Base-by-base conservation (phyloP, 2,113 vertebrate species). In the Seriola quinqueradiata region DNA sequence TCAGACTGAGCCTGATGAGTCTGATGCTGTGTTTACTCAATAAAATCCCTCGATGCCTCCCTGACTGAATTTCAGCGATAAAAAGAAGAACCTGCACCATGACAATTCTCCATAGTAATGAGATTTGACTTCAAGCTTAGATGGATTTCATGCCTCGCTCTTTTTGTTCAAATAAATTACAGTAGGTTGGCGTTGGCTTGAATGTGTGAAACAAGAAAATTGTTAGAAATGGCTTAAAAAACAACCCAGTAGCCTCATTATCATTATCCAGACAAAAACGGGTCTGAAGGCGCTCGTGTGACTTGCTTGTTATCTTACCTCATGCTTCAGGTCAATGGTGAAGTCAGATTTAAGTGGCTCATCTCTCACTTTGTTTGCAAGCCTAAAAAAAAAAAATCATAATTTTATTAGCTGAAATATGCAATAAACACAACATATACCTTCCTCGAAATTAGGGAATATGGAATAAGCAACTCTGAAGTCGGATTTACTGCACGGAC, bases 291-390 rank as follows among this genome's bases (percentile, higher is more conserved):
- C 17, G 19, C 67, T 21, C 0, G 0, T 12, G 13, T 58, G 61
- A 77, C 75, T 23, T 23, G 21, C 5, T 19, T 17, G 52, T 25
- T 28, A 36, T 71, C 97, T 92, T 92, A 99, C 98, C 97, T 99
- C 98, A 68, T 99, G 97, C 84, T 99, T 99, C 89, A 99, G 96
- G 93, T 99, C 98, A 91, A 99, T 99, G 9, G 98, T 99, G 79
- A 99, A 99, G 93, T 99, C 98, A 14, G 98, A 99, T 79, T 97
- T 99, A 38, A 97, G 95, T 34, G 97, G 96, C 81, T 99, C 96
- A 0, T 95, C 95, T 91, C 89, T 96, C 87, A 99, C 89, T 87
- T 95, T 97, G 80, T 95, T 94, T 75, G 97, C 93, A 78, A 99
- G 97, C 92, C 98, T 99, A 59, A 78, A 92, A 77, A 17, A 71